phyloP scores from a whole-genome alignment of 2,113 vertebrate species.

The Ranitomeya variabilis region DNA sequence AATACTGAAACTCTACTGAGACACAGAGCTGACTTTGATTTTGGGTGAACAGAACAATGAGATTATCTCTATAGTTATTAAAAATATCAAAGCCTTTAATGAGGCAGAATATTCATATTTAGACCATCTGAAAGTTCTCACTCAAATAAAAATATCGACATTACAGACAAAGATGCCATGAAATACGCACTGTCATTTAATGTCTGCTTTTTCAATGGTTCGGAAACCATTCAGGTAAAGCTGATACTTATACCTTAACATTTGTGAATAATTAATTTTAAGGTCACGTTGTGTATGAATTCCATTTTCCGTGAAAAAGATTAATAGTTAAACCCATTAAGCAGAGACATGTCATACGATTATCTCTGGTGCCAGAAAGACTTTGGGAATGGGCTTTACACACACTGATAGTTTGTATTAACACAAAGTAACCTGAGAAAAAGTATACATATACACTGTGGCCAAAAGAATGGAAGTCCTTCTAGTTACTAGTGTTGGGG shows the following conservation, averaged over 20 bases:
- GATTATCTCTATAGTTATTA: too few species aligned
- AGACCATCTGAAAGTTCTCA: too few species aligned
- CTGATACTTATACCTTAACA: not conserved
- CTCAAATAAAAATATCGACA: too few species aligned
- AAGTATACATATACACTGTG: not conserved
- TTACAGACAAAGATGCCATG: too few species aligned
- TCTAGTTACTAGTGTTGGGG: not conserved
- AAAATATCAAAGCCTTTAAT: too few species aligned
- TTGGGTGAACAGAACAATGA: too few species aligned
- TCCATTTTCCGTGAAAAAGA: slow-evolving; percentile 3
- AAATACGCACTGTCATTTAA: too few species aligned
- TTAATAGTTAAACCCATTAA: slow-evolving; percentile 21
- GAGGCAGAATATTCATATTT: too few species aligned
- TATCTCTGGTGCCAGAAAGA: not conserved
- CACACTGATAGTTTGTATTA: not conserved
- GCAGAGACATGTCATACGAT: slow-evolving; percentile 7
- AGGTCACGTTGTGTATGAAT: not conserved
- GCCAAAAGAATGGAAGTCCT: not conserved
- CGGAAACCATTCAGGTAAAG: not conserved
- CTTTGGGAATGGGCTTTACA: not conserved
- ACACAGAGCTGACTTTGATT: too few species aligned
- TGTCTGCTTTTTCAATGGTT: not conserved
- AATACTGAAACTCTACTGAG: too few species aligned
- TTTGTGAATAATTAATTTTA: not conserved
- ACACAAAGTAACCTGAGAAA: not conserved